Evolutionary conservation across 2,797 vertebrate genomes (phyloP).

Genomic region (Cynopterus sphinx): DNA sequence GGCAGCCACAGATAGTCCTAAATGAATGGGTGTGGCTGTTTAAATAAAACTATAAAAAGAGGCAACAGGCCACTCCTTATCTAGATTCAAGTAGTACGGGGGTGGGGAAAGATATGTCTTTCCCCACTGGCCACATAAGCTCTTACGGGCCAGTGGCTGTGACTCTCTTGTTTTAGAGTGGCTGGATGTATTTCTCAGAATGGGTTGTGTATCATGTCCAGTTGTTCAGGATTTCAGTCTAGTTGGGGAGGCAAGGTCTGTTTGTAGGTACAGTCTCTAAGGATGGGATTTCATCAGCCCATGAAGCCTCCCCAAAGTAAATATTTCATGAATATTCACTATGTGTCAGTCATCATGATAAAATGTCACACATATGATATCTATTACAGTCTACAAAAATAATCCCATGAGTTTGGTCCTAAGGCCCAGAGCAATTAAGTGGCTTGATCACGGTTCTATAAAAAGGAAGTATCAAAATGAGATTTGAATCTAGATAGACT

Average conservation of each 20-base stretch:
- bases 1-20: background rate
- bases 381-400: background rate
- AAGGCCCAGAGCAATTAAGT: background rate
- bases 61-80: background rate
- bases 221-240: background rate
- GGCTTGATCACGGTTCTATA: background rate
- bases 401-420: background rate
- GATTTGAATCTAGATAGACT: background rate
- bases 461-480: background rate
- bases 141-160: background rate
- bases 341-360: background rate
- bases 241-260: background rate
- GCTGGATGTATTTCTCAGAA: background rate
- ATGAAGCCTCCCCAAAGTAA: background rate
- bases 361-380: background rate
- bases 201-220: background rate
- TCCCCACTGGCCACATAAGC: background rate
- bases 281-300: background rate
- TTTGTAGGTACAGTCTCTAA: background rate
- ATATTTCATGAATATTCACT: background rate
- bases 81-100: background rate
- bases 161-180: background rate
- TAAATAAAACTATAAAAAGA: conserved; percentile 1
- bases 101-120: too few species aligned
- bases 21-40: background rate